phyloP scores from a whole-genome alignment of 2,797 vertebrate genomes.

The Gastrophryne carolinensis region DNA sequence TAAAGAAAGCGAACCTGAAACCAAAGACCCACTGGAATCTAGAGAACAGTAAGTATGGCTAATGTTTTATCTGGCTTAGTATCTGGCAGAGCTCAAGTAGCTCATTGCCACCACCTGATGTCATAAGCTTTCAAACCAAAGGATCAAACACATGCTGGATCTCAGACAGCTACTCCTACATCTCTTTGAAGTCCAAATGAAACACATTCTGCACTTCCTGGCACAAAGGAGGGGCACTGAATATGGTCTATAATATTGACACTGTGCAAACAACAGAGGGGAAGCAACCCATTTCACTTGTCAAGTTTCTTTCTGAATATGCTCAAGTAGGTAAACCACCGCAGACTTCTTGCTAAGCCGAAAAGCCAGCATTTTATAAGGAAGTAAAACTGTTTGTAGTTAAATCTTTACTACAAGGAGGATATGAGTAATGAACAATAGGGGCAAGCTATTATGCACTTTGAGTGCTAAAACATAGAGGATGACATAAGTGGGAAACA shows the following conservation, averaged over 20 bases:
- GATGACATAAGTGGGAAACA: background rate
- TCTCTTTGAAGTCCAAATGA: slow-evolving; percentile 31
- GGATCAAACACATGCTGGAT: background rate
- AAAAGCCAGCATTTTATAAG: background rate
- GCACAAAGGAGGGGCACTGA: background rate
- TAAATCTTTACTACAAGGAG: background rate
- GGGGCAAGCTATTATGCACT: background rate
- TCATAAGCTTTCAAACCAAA: background rate
- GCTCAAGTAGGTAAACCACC: background rate
- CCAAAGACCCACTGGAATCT: background rate
- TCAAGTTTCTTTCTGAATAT: background rate
- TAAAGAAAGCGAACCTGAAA: background rate
- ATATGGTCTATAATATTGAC: background rate
- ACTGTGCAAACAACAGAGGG: background rate
- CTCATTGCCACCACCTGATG: background rate
- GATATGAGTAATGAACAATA: slow-evolving; percentile 13
- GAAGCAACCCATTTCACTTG: background rate
- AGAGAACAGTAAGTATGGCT: slow-evolving; percentile 28
- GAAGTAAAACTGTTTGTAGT: background rate
- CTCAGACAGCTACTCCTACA: background rate
- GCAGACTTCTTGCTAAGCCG: background rate
- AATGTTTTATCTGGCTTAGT: background rate
- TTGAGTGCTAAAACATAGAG: background rate
- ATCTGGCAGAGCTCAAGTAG: background rate
- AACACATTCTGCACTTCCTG: slow-evolving; percentile 11